phyloP scores from a whole-genome alignment of 2,797 vertebrate species.

The Chaenodraco wilsoni region DNA sequence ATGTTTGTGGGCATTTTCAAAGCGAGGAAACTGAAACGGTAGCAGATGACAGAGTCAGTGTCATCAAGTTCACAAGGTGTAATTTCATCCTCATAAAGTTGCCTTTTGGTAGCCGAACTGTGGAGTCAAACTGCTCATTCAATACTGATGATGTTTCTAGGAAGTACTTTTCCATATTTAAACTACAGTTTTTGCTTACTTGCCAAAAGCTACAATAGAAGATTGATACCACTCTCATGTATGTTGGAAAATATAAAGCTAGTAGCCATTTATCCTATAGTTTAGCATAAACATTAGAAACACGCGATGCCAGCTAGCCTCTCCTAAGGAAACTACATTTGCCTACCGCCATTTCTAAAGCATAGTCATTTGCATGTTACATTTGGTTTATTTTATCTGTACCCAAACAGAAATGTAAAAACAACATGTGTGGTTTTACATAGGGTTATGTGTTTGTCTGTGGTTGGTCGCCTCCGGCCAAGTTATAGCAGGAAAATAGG shows the following conservation, averaged over 20 bases:
- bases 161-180: background rate
- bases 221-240: background rate
- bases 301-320: background rate
- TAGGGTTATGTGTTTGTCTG: background rate
- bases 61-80: constrained; percentile 22
- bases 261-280: background rate
- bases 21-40: constrained; percentile 27
- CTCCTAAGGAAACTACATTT: background rate
- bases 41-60: constrained; percentile 9
- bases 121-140: constrained; percentile 22
- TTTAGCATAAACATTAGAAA: background rate
- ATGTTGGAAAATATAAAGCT: background rate
- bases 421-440: background rate
- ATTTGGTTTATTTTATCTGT: background rate
- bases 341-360: too few relatives aligned
- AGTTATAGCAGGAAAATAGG: too few relatives aligned
- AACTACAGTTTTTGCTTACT: background rate
- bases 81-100: constrained; percentile 33
- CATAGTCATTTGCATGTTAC: too few relatives aligned
- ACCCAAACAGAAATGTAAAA: constrained; percentile 2
- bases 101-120: constrained; percentile 12
- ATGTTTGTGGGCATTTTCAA: constrained; percentile 27
- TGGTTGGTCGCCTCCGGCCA: background rate
- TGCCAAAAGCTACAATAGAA: background rate
- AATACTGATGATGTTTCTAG: constrained; percentile 1